Conservation (phyloP, 1,140 invertebrate species). For the Drosophila virilis region DNA sequence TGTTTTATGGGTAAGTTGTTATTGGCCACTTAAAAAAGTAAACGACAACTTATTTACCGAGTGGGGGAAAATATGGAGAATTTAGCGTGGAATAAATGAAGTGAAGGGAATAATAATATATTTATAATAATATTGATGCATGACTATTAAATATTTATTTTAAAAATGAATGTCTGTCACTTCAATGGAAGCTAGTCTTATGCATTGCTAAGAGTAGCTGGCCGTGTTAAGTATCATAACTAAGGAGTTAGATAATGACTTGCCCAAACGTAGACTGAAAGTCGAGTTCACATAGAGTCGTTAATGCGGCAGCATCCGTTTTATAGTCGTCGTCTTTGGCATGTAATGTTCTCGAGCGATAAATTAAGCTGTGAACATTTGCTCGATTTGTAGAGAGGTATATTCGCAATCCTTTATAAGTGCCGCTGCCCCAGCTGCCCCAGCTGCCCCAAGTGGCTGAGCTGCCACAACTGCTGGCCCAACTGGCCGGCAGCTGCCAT, state of each 20-base stretch:
- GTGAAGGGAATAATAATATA: not conserved
- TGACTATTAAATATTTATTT: too few species aligned
- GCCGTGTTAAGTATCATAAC: not conserved
- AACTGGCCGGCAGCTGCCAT: slow-evolving; percentile 56
- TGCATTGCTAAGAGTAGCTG: not conserved
- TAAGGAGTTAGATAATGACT: not conserved
- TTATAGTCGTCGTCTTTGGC: slow-evolving; percentile 11
- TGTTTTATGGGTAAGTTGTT: slow-evolving; percentile 42
- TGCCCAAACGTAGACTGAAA: not conserved
- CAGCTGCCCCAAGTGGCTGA: slow-evolving; percentile 20
- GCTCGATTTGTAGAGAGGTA: slow-evolving; percentile 63
- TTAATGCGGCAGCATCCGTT: slow-evolving; percentile 11
- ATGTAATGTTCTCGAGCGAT: slow-evolving; percentile 64
- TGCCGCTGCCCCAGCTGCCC: slow-evolving; percentile 32
- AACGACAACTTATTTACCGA: slow-evolving; percentile 32
- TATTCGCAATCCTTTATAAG: slow-evolving; percentile 41
- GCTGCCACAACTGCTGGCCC: slow-evolving; percentile 35
- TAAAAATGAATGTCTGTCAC: too few species aligned
- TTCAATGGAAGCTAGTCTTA: too few species aligned
- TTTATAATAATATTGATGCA: too few species aligned
- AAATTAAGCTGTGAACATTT: slow-evolving; percentile 80
- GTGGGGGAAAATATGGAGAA: not conserved
- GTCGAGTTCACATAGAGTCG: not conserved
- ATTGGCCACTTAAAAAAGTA: slow-evolving; percentile 22
- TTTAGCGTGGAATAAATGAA: not conserved